These are phyloP conservation scores for Brachypalpus laphriformis DNA, from an alignment of 2,888 invertebrate genomes.

Conservation along the genomic window DNA sequence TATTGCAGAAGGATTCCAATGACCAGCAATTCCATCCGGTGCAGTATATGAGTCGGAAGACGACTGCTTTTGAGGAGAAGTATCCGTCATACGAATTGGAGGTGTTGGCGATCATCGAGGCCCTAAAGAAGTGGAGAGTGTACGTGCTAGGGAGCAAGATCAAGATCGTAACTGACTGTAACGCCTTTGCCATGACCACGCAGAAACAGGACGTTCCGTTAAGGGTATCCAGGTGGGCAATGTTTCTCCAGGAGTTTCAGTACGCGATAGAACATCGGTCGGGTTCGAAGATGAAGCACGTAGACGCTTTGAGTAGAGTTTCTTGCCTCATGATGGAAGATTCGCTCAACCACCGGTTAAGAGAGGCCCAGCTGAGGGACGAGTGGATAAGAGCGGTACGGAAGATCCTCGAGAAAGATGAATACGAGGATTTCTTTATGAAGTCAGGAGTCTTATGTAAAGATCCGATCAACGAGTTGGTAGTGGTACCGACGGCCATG, in stretches of 20 bases:
- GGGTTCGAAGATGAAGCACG: neutral
- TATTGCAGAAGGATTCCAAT: constrained; percentile 75
- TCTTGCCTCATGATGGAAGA: neutral
- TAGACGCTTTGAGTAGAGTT: neutral
- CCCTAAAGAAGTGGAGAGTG: neutral
- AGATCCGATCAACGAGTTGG: constrained; percentile 14
- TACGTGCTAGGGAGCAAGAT: neutral
- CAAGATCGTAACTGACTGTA: neutral
- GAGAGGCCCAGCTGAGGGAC: constrained; percentile 17
- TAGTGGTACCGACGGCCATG: constrained; percentile 79
- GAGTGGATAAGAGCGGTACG: constrained; percentile 16
- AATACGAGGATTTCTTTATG: constrained; percentile 29
- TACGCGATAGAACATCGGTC: neutral
- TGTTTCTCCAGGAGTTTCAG: neutral
- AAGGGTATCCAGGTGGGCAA: neutral
- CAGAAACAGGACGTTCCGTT: neutral
- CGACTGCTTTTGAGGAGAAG: constrained; percentile 70
- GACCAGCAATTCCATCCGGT: constrained; percentile 74
- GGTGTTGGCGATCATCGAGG: constrained; percentile 14
- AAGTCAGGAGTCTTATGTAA: constrained; percentile 1
- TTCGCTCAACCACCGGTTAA: constrained; percentile 1
- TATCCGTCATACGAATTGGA: constrained; percentile 15
- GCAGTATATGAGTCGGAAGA: constrained; percentile 74
- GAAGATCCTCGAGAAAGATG: constrained; percentile 16
- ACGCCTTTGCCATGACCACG: neutral